Conservation (phyloP, 2,797 vertebrate species). For the Coregonus ussuriensis region DNA sequence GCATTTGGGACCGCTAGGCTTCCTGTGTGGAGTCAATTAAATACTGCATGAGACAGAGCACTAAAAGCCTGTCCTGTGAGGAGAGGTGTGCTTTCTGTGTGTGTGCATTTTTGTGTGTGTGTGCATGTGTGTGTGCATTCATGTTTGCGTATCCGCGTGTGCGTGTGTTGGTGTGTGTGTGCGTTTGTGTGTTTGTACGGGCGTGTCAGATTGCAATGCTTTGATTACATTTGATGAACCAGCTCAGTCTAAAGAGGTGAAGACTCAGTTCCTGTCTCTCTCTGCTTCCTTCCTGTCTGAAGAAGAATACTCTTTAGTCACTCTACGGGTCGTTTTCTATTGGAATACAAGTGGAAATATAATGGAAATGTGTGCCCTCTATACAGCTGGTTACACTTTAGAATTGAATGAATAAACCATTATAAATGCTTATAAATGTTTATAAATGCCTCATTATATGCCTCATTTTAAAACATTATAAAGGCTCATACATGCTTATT, state of each 20-base stretch:
- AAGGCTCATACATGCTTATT: background rate
- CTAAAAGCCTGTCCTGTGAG: slow-evolving; percentile 82
- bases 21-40: slow-evolving; percentile 85
- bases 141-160: slow-evolving; percentile 8
- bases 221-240: slow-evolving; percentile 82
- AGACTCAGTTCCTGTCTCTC: slow-evolving; percentile 45
- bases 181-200: slow-evolving; percentile 35
- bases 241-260: slow-evolving; percentile 65
- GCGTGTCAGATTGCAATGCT: slow-evolving; percentile 63
- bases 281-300: slow-evolving; percentile 44
- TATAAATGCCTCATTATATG: background rate
- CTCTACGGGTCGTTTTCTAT: background rate
- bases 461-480: background rate
- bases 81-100: slow-evolving; percentile 75
- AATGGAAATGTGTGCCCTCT: background rate
- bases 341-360: background rate
- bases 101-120: slow-evolving; percentile 34
- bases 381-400: background rate
- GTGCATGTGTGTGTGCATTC: slow-evolving; percentile 20
- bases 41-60: slow-evolving; percentile 86
- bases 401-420: background rate
- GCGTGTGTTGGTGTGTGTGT: slow-evolving; percentile 62
- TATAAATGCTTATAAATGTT: background rate
- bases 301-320: slow-evolving; percentile 7
- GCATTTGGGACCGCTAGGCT: slow-evolving; percentile 80